These are phyloP conservation scores for Parnassius smintheus DNA, from an alignment of 2,888 invertebrate species.

Conservation along the genomic window DNA sequence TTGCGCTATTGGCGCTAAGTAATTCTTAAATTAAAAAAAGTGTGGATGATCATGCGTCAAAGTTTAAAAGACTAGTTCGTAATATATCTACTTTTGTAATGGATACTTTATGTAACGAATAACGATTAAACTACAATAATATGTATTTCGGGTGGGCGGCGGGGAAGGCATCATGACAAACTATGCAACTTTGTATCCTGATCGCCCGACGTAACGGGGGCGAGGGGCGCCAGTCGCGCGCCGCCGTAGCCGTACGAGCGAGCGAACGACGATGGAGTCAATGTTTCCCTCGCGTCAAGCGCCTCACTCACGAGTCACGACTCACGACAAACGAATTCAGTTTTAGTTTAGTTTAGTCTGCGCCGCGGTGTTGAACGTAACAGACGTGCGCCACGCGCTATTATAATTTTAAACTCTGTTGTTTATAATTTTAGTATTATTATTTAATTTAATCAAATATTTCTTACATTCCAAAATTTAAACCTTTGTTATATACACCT, in stretches of 20 bases:
- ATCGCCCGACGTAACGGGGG: constrained; percentile 50
- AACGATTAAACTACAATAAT: constrained; percentile 15
- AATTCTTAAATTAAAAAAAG: too few relatives aligned
- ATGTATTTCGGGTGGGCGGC: constrained; percentile 31
- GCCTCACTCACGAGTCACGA: constrained; percentile 19
- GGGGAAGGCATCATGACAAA: constrained; percentile 32
- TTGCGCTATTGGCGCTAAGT: too few relatives aligned
- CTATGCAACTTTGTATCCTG: constrained; percentile 32
- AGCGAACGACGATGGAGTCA: constrained; percentile 54
- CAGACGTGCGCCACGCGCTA: constrained; percentile 53
- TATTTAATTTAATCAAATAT: constrained; percentile 33
- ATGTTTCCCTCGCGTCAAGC: constrained; percentile 59
- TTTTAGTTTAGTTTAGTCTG: constrained; percentile 57
- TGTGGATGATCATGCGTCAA: neutral
- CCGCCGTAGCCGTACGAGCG: too few relatives aligned
- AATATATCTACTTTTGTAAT: constrained; percentile 11
- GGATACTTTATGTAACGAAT: constrained; percentile 17
- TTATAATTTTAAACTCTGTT: constrained; percentile 38
- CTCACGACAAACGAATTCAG: neutral
- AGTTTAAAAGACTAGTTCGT: constrained; percentile 3
- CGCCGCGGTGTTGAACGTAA: constrained; percentile 60
- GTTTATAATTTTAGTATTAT: constrained; percentile 49
- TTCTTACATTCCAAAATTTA: constrained; percentile 52
- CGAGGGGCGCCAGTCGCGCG: neutral
- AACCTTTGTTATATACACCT: constrained; percentile 23